Base-by-base conservation (phyloP, 2,797 vertebrate genomes). In the Mus spretus region DNA sequence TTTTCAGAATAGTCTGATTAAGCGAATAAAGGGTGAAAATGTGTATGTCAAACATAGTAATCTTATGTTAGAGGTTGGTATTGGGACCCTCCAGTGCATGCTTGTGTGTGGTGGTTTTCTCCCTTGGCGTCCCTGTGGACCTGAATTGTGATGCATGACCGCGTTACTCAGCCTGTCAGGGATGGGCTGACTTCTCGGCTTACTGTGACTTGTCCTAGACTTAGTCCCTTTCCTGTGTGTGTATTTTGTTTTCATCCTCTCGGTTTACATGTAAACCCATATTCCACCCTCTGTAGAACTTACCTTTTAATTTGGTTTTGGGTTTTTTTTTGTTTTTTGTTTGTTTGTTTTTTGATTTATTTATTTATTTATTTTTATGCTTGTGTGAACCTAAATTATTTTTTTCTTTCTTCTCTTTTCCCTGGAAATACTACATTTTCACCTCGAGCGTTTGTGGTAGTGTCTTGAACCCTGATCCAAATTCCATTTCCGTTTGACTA, bases 41-140 rank as follows among this genome's bases (percentile, higher is more conserved):
- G 99, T 99, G 98, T 99, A 99, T 99, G 99, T 99, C 99, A 99
- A 99, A 99, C 99, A 99, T 99, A 99, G 99, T 99, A 99, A 99
- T 99, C 99, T 99, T 98, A 99, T 99, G 99, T 99, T 99, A 99
- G 99, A 99, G 99, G 99, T 99, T 99, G 99, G 99, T 99, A 99
- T 98, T 98, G 98, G 98, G 98, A 98, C 97, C 98, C 98, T 98
- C 98, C 98, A 98, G 98, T 99, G 99, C 98, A 99, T 99, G 98
- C 97, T 83, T 89, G 74, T 98, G 98, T 98, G 98, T 98, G 98
- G 98, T 96, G 97, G 95, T 97, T 78, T 22, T 83, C 93, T 96
- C 88, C 97, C 96, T 97, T 98, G 98, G 90, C 97, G 70, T 96
- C 94, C 90, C 63, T 94, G 95, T 98, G 98, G 93, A 97, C 96